A percentile compares a stretch with the other conserved stretches of the same genome.
Conservation (phyloP, 2,113 vertebrate species). For the Leptodactylus fuscus region DNA sequence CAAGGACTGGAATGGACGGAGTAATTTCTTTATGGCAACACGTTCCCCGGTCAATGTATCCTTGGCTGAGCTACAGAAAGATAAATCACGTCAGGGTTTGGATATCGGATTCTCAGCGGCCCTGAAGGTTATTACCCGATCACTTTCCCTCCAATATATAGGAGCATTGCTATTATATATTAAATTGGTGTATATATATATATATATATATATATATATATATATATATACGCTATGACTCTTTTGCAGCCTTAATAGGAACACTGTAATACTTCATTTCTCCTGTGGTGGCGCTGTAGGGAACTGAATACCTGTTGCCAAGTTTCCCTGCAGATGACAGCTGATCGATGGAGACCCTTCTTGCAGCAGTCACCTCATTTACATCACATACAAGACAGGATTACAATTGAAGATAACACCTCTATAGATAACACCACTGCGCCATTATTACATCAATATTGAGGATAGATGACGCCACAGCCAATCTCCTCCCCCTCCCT, state of each 20-base stretch:
- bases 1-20: constrained; percentile 81
- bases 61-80: constrained; percentile 68
- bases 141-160: neutral
- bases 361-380: no score
- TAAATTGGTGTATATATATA: no score
- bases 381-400: no score
- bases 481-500: no score
- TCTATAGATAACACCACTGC: no score
- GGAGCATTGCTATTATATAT: neutral
- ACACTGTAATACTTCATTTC: neutral
- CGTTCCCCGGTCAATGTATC: constrained; percentile 77
- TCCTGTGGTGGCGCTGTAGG: neutral
- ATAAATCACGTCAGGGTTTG: neutral
- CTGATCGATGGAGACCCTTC: no score
- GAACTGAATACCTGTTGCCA: neutral
- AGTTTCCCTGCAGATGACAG: neutral
- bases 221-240: no score
- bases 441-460: no score
- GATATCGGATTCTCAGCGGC: neutral
- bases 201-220: no score
- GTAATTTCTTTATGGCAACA: constrained; percentile 82
- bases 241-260: neutral
- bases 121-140: neutral
- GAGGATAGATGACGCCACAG: no score
- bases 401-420: no score